phyloP scores from a whole-genome alignment of 2,888 invertebrate genomes.

The Apotomis capreana region DNA sequence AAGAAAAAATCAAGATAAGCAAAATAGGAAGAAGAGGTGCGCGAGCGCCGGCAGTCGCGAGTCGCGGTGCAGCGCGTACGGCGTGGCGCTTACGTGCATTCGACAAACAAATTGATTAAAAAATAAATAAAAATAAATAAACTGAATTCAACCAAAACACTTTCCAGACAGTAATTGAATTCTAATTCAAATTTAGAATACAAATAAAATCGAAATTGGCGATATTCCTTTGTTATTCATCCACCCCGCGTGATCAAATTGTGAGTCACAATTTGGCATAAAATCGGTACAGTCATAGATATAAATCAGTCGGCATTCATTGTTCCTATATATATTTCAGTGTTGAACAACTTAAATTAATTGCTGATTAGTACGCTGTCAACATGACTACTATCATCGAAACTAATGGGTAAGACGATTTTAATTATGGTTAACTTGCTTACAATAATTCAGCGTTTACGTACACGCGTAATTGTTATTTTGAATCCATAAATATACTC shows the following conservation, averaged over 20 bases:
- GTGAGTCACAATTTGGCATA: slow-evolving; percentile 61
- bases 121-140: neutral
- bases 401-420: slow-evolving; percentile 65
- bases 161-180: neutral
- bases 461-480: too few relatives aligned
- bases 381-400: slow-evolving; percentile 65
- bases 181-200: neutral
- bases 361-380: slow-evolving; percentile 40
- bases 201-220: neutral
- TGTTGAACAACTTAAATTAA: slow-evolving; percentile 28
- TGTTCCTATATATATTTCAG: slow-evolving; percentile 39
- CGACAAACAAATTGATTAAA: slow-evolving; percentile 5
- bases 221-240: slow-evolving; percentile 9
- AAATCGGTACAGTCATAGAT: slow-evolving; percentile 55
- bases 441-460: too few relatives aligned
- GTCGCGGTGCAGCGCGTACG: slow-evolving; percentile 62
- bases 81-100: slow-evolving; percentile 54
- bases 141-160: neutral
- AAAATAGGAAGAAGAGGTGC: slow-evolving; percentile 53
- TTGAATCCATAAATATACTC: too few relatives aligned
- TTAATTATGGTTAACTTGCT: slow-evolving; percentile 17
- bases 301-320: slow-evolving; percentile 46
- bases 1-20: slow-evolving; percentile 52
- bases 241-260: slow-evolving; percentile 21
- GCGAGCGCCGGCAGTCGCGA: slow-evolving; percentile 53